Evolutionary conservation across 1,140 invertebrate genomes (phyloP).

Genomic region (Asobara japonica): DNA sequence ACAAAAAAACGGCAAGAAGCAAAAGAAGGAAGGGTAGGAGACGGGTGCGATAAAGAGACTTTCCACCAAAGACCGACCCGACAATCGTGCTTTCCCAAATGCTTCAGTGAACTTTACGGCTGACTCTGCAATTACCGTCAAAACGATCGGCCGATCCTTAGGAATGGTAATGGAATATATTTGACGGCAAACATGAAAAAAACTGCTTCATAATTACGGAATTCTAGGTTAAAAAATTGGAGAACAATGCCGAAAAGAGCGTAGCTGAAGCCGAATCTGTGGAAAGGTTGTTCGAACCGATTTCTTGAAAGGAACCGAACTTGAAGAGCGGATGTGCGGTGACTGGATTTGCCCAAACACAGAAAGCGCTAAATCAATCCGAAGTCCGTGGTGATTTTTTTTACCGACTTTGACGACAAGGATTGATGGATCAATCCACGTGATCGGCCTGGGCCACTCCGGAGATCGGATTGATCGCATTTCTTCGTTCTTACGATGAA

Average conservation of each 20-base stretch:
- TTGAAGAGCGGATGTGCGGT: too few species aligned
- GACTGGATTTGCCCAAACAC: too few species aligned
- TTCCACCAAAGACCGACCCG: background rate
- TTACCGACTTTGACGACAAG: too few species aligned
- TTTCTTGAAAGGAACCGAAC: too few species aligned
- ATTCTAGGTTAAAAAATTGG: background rate
- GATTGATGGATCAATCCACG: too few species aligned
- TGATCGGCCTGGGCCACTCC: too few species aligned
- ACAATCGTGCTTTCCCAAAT: background rate
- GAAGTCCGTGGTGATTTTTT: too few species aligned
- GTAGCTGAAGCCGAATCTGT: background rate
- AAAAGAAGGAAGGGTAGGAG: background rate
- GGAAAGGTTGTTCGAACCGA: too few species aligned
- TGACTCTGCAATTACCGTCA: slow-evolving; percentile 26
- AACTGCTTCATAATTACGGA: background rate
- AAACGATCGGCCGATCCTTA: background rate
- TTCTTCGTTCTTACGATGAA: too few species aligned
- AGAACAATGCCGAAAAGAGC: background rate
- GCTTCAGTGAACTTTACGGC: slow-evolving; percentile 25
- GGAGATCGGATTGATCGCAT: too few species aligned
- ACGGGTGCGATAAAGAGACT: slow-evolving; percentile 3
- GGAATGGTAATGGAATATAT: slow-evolving; percentile 7
- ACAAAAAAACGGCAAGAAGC: background rate
- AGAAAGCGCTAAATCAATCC: too few species aligned
- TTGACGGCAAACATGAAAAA: background rate